Base-by-base conservation (phyloP, 2,113 vertebrate species). In the Entosphenus tridentatus region DNA sequence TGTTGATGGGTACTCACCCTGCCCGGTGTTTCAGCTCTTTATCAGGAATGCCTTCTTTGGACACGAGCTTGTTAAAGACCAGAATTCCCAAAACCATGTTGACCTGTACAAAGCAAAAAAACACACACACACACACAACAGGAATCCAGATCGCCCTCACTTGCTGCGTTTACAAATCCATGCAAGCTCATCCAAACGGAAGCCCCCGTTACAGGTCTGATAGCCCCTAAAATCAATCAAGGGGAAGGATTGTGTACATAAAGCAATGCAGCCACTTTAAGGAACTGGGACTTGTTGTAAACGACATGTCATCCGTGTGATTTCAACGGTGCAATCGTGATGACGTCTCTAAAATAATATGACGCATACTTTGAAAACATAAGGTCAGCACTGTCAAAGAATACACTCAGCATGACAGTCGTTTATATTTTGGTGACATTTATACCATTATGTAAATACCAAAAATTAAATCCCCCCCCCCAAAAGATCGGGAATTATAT, bases 1-100 rank as follows among this genome's bases (percentile, higher is more conserved):
- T 16, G 62, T 9, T 67, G n/a, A 21, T 67, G 21, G 62, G 67
- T 72, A 82, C 93, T 88, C 81, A 97, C 93, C 91, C 93, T 3
- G 91, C 93, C 80, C 90, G 82, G 77, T 97, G 93, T 83, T 97
- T 97, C 85, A 96, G 95, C 72, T 91, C 95, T 77, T 97, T 97
- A 85, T 97, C 93, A 58, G 93, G 95, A 80, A 97, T 95, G 76
- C 93, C 91, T 1, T 97, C 93, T 1, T 90, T 84, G 69, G 91
- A 85, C 91, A 97, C 93, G 75, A 97, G 88, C 79, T 97, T 97
- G 81, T 97, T 97, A 80, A 97, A 97, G 67, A 97, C 90, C 69
- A 97, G 88, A 69, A 97, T 97, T 70, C 93, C 93, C 2, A 97
- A 92, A 68, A 96, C 82, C 93, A 97, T 96, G 75, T 97, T 97